phyloP scores from a whole-genome alignment of 2,888 invertebrate genomes.

The Amaurobius ferox region DNA sequence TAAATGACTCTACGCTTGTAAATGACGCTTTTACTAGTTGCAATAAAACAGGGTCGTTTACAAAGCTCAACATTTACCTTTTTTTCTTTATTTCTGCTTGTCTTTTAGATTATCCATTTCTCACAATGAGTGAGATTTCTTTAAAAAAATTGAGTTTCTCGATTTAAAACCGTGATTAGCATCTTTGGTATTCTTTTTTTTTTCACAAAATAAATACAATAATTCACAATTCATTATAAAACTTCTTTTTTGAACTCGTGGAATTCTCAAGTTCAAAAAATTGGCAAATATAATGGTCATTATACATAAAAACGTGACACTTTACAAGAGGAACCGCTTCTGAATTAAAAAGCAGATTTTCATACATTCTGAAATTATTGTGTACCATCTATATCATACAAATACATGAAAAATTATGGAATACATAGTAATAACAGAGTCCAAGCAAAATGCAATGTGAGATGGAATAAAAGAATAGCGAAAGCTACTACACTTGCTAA shows the following conservation, averaged over 20 bases:
- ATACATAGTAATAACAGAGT: background rate
- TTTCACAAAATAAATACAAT: constrained; percentile 1
- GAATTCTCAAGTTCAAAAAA: background rate
- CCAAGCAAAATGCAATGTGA: constrained; percentile 1
- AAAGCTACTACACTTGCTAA: constrained; percentile 8
- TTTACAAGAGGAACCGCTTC: constrained; percentile 11
- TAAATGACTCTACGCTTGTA: constrained; percentile 21
- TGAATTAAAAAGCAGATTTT: background rate
- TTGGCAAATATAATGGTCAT: background rate
- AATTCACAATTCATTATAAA: background rate
- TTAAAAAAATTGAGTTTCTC: background rate
- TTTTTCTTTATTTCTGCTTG: background rate
- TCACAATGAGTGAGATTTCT: background rate
- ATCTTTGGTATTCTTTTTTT: background rate
- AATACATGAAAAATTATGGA: background rate
- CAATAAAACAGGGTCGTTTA: background rate
- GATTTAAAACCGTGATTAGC: constrained; percentile 5
- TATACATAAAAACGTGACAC: background rate
- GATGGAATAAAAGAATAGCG: background rate
- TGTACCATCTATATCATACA: background rate
- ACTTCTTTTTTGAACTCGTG: background rate
- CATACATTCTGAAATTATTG: background rate
- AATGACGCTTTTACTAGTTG: background rate
- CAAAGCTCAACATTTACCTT: constrained; percentile 1
- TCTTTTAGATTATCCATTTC: background rate